A percentile compares a stretch with the other conserved stretches of the same genome.
Conservation (phyloP, 2,113 vertebrate genomes). For the Equus quagga region DNA sequence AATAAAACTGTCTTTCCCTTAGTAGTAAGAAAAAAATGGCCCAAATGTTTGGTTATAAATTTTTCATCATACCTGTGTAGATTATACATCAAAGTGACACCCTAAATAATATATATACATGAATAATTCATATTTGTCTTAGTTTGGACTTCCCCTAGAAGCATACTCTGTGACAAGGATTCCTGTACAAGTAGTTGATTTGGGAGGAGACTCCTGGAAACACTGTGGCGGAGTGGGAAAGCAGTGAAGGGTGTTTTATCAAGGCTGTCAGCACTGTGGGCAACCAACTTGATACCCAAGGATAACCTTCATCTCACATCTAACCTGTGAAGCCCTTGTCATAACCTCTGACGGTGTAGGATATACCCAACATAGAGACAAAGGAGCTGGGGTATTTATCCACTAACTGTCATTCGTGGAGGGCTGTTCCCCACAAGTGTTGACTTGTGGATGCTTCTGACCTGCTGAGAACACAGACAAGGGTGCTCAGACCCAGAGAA, state of each 20-base stretch:
- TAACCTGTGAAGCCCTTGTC: no score
- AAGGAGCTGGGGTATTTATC: background rate
- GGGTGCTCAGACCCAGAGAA: background rate
- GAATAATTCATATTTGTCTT: conserved; percentile 57
- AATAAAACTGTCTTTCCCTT: conserved; percentile 61
- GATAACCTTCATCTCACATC: no score
- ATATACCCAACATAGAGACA: background rate
- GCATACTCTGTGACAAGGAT: background rate
- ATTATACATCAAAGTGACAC: conserved; percentile 71
- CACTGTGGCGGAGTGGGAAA: background rate
- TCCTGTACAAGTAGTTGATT: background rate
- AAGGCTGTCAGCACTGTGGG: background rate
- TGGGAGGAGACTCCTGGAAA: background rate
- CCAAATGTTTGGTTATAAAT: conserved; percentile 65
- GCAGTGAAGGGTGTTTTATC: background rate
- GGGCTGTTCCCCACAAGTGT: background rate
- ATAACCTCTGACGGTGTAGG: no score
- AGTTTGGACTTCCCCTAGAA: background rate
- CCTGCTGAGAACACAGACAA: background rate
- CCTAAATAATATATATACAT: conserved; percentile 48
- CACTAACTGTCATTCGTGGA: background rate
- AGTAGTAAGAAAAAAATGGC: conserved; percentile 40
- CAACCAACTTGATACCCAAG: background rate
- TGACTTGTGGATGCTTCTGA: background rate
- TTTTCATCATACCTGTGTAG: conserved; percentile 60